Base-by-base conservation (phyloP, 2,797 vertebrate genomes). In the Microtus agrestis region DNA sequence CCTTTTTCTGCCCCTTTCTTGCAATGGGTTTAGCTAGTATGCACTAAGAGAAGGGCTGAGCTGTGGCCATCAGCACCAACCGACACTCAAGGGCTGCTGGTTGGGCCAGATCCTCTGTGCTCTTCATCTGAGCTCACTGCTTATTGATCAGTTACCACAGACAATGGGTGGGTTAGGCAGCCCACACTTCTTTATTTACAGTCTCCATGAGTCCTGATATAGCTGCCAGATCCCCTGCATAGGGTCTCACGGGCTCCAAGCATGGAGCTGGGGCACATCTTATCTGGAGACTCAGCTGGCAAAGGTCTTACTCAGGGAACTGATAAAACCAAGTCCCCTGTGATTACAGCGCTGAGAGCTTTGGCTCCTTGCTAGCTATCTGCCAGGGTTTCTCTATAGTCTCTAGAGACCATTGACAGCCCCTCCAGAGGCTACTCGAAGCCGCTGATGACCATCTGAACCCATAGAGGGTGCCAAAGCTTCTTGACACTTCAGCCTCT, bases 11-110 rank as follows among this genome's bases (percentile, higher is more conserved):
- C 65, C 63, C 40, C 4, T 76, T 87, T 94, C 87, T 79, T 69
- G 74, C 54, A 40, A 46, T 87, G 78, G 15, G 12, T 21, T 96
- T 94, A 93, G 91, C 54, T 90, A 37, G 61, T 94, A 74, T 25
- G 77, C 51, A 11, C 46, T 63, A 65, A 46, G 82, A 29, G 88
- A 48, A 95, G 40, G 63, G 69, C 10, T 59, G 27, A 79, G 27
- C 5, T 21, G 3, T 37, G 12, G n/a, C 21, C 8, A 31, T 2
- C 14, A 65, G 51, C 5, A 61, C 43, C 63, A 63, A 10, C 43
- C 27, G 69, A 56, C 17, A 85, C 23, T 76, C 2, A 12, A 0
- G 25, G 23, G 46, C 21, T 25, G 23, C 43, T 79, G 79, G 63
- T 46, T 43, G 14, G 14, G 14, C 78, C 51, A 54, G 40, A 6